phyloP scores from a whole-genome alignment of 92 coral and sea anemone genomes.

The Porites lobata region DNA sequence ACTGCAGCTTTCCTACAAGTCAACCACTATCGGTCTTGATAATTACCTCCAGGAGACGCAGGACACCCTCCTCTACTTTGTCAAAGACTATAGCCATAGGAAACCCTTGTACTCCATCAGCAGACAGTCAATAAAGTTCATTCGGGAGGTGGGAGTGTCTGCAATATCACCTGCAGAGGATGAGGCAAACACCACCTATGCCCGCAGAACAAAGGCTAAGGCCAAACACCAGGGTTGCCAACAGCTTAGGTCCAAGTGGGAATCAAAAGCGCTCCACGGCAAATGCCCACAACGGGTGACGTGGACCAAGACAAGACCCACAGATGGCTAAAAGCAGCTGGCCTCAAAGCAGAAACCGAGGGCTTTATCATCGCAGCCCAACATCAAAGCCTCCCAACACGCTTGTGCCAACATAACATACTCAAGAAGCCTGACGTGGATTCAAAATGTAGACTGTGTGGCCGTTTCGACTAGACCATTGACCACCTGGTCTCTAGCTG shows the following conservation, averaged over 20 bases:
- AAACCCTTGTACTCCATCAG: neutral
- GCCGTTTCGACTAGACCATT: neutral
- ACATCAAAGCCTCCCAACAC: constrained; percentile 8
- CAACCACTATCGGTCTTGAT: neutral
- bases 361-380: constrained; percentile 36
- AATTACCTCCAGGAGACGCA: neutral
- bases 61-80: neutral
- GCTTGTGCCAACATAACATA: neutral
- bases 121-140: neutral
- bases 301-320: constrained; percentile 18
- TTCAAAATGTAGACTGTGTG: constrained; percentile 25
- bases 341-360: constrained; percentile 28
- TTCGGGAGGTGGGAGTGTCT: neutral
- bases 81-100: neutral
- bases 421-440: neutral
- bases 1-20: constrained; percentile 12
- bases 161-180: neutral
- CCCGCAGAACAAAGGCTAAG: constrained; percentile 2
- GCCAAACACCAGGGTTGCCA: neutral
- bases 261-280: constrained; percentile 4
- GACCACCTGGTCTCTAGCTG: constrained; percentile 11
- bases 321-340: constrained; percentile 1
- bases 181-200: neutral
- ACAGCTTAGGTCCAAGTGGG: neutral
- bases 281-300: neutral